Evolutionary conservation across 2,888 invertebrate species (phyloP).

Genomic region (Ligdia adustata): DNA sequence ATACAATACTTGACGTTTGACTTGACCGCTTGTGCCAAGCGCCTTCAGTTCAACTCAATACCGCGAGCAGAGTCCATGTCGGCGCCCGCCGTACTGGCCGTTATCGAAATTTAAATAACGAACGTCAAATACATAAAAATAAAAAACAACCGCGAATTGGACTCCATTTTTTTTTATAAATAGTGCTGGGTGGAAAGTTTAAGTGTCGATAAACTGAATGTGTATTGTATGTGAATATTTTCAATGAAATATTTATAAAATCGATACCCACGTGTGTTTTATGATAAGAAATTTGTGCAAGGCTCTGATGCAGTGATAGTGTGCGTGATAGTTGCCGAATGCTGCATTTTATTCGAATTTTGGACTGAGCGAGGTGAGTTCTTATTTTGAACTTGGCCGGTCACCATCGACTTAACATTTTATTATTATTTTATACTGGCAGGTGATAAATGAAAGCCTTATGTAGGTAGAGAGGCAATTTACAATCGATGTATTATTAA

Average conservation of each 20-base stretch:
- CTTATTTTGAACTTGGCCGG: constrained; percentile 40
- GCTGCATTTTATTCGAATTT: constrained; percentile 65
- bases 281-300: constrained; percentile 39
- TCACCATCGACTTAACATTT: constrained; percentile 58
- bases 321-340: constrained; percentile 56
- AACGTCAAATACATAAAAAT: constrained; percentile 23
- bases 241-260: constrained; percentile 33
- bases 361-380: constrained; percentile 68
- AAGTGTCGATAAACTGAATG: neutral
- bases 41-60: constrained; percentile 65
- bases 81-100: constrained; percentile 43
- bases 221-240: no score
- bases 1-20: constrained; percentile 62
- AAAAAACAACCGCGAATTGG: constrained; percentile 38
- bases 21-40: constrained; percentile 72
- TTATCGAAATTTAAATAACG: constrained; percentile 44
- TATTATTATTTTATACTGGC: constrained; percentile 13
- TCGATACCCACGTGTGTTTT: constrained; percentile 44
- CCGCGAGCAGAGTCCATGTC: constrained; percentile 61
- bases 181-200: constrained; percentile 11
- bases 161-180: constrained; percentile 35
- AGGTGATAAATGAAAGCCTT: constrained; percentile 16
- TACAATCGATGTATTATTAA: constrained; percentile 18
- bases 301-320: constrained; percentile 64
- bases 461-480: constrained; percentile 14